phyloP scores from a whole-genome alignment of 2,797 vertebrate species.

The Cirrhinus molitorella region DNA sequence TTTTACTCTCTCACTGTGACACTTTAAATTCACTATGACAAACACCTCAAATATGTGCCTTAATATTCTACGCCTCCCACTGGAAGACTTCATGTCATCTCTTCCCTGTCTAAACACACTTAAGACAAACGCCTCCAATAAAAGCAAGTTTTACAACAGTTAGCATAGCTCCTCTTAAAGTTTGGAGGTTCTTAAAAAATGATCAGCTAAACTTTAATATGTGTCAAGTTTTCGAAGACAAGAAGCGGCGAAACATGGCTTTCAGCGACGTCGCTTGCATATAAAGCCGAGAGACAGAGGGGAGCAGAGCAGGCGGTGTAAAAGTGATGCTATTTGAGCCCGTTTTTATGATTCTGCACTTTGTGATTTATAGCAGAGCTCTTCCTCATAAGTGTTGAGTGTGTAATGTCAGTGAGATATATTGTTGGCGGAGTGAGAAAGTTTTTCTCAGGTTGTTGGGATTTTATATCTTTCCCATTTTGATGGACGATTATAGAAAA shows the following conservation, averaged over 20 bases:
- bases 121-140: conserved; percentile 42
- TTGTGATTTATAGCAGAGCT: conserved; percentile 61
- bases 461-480: conserved; percentile 60
- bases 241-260: conserved; percentile 19
- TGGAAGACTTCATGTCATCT: conserved; percentile 31
- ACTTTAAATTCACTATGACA: conserved; percentile 44
- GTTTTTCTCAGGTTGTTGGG: conserved; percentile 62
- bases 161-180: conserved; percentile 19
- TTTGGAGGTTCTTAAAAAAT: conserved; percentile 53
- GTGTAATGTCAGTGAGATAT: conserved; percentile 65
- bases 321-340: conserved; percentile 57
- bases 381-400: conserved; percentile 59
- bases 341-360: conserved; percentile 60
- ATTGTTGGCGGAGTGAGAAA: conserved; percentile 57
- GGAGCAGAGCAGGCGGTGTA: conserved; percentile 45
- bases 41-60: conserved; percentile 36
- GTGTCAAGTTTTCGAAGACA: conserved; percentile 31
- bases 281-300: conserved; percentile 36
- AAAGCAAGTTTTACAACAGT: conserved; percentile 37
- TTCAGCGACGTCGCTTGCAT: conserved; percentile 33
- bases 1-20: conserved; percentile 26
- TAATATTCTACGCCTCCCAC: conserved; percentile 26
- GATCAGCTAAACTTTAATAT: conserved; percentile 54
- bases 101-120: conserved; percentile 22
- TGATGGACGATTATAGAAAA: conserved; percentile 66